Base-by-base conservation (phyloP, 2,797 vertebrate genomes). In the Enteromius trimaculatus region DNA sequence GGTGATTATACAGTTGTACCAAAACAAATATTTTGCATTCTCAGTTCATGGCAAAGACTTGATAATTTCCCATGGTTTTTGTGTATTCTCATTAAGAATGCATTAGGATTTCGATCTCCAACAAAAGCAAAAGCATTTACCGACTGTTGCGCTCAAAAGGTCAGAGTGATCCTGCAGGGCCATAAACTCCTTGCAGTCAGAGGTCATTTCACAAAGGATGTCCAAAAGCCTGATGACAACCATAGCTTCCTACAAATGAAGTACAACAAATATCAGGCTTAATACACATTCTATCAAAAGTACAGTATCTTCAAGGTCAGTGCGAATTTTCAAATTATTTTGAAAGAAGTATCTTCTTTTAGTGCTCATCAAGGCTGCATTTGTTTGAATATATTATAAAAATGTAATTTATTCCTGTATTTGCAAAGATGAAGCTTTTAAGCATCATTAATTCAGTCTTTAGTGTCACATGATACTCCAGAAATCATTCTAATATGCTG, bases 141-240 rank as follows among this genome's bases (percentile, higher is more conserved):
- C 96, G 60, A 98, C 83, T 60, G 94, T 95, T 51, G 94, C 90
- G 68, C 93, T 92, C 10, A 99, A 92, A 84, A 99, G 92, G 86
- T 94, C 94, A 19, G 96, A 93, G 69, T 94, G 95, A 65, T 95
- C 89, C 87, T 99, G 98, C 0, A 99, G 92, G 78, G 93, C 94
- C 89, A 94, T 92, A 23, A 97, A 95, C 81, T 95, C 93, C 51
- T 88, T 88, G 0, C 83, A 90, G 86, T 93, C 95, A 0, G 97
- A 96, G 1, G 96, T 97, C 96, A 98, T 96, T 91, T 98, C 97
- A 89, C 98, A 99, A 49, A 99, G 95, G 65, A 97, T 92, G 0
- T 99, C 97, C 5, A 99, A 94, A n/a, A 98, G 95, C 84, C 94
- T 93, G 72, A 97, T 91, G 9, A 95, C 94, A 29, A 96, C 95